phyloP scores from a whole-genome alignment of 2,113 vertebrate species.

The Turnix velox region DNA sequence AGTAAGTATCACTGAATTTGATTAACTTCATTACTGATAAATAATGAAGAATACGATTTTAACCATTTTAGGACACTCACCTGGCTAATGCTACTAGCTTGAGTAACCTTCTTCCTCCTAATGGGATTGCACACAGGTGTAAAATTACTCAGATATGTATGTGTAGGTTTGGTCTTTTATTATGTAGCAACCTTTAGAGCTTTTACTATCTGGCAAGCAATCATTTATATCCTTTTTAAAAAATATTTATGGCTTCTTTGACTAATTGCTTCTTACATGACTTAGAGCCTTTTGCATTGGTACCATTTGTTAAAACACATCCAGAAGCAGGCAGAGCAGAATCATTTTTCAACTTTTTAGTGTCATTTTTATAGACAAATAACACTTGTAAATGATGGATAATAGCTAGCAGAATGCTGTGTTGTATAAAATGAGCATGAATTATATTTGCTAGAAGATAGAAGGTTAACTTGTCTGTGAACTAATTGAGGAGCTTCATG shows the following conservation, averaged over 20 bases:
- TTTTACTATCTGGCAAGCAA: constrained; percentile 76
- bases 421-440: constrained; percentile 73
- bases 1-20: constrained; percentile 68
- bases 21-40: constrained; percentile 78
- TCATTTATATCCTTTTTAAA: constrained; percentile 78
- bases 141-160: constrained; percentile 27
- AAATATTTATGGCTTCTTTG: constrained; percentile 79
- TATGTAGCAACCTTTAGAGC: constrained; percentile 70
- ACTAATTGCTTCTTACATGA: constrained; percentile 78
- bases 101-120: constrained; percentile 38
- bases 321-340: constrained; percentile 71
- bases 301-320: constrained; percentile 77
- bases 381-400: constrained; percentile 82
- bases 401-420: constrained; percentile 73
- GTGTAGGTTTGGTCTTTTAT: constrained; percentile 59
- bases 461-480: constrained; percentile 77
- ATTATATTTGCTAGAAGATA: constrained; percentile 75
- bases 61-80: constrained; percentile 66
- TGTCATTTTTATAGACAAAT: constrained; percentile 85
- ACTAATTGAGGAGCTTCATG: constrained; percentile 76
- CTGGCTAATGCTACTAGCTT: constrained; percentile 23
- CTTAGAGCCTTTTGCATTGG: constrained; percentile 71
- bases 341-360: constrained; percentile 82
- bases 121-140: constrained; percentile 44
- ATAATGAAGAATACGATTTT: constrained; percentile 72